Conservation (phyloP, 2,113 vertebrate genomes). For the Pavo muticus region DNA sequence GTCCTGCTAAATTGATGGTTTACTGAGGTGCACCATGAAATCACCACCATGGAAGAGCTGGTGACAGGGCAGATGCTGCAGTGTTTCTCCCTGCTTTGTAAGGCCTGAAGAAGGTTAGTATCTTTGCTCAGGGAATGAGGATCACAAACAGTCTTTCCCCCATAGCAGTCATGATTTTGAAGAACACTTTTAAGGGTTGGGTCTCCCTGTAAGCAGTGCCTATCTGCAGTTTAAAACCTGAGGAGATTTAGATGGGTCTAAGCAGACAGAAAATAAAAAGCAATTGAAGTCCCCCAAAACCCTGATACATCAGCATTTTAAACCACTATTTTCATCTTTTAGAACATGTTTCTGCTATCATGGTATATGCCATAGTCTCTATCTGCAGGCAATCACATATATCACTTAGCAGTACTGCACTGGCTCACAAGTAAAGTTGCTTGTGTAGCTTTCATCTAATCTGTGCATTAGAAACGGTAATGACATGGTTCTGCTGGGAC, state of each 20-base stretch:
- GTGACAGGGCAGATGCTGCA: neutral
- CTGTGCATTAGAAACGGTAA: neutral
- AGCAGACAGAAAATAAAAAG: conserved; percentile 23
- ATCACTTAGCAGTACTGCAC: neutral
- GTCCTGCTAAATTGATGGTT: conserved; percentile 44
- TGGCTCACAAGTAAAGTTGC: neutral
- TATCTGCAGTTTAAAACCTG: neutral
- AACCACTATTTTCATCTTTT: neutral
- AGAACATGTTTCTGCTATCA: neutral
- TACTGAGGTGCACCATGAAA: conserved; percentile 41
- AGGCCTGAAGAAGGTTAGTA: neutral
- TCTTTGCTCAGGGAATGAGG: accelerated
- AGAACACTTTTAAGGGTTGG: neutral
- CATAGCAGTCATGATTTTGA: neutral
- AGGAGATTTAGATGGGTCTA: conserved; percentile 7
- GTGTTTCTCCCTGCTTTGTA: neutral
- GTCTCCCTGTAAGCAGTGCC: neutral
- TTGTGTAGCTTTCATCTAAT: neutral
- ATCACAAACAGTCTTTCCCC: neutral
- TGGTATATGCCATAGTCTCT: neutral
- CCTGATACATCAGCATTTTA: neutral
- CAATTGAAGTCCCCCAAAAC: neutral
- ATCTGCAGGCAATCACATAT: neutral
- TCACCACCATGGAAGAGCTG: neutral
- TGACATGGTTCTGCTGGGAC: neutral